Evolutionary conservation across 2,888 invertebrate genomes (phyloP), one percentile per base, ranked within the genome.

Genomic region (Malthinus seriepunctatus): DNA sequence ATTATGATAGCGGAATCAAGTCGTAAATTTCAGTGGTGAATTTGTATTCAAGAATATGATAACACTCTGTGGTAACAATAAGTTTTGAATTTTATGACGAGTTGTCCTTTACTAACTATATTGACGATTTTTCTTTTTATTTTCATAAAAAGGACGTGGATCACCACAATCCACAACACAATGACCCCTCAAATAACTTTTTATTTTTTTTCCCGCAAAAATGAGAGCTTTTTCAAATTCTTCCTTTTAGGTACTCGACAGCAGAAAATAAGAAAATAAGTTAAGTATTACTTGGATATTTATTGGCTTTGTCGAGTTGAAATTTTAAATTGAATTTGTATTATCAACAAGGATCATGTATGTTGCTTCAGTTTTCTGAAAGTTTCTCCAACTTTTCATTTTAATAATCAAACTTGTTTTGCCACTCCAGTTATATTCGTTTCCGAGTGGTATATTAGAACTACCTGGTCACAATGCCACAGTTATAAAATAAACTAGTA

Each of bases 21-120:
- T 60, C 60, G 59, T 64, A 61, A 64, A 63, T 64, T 64, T 64
- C 62, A 54, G 53, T 48, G 56, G 56, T 53, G 64, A 64, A 64
- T 64, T 64, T 63, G 59, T 64, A 64, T 63, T 52, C 58, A 53
- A 45, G 52, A 58, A 63, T 60, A 60, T 55, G 64, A 64, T 64
- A 62, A 62, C 54, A 57, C 62, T 61, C 57, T 51, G 35, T 60
- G 50, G 54, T 51, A 47, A 64, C 64, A 60, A 60, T 62, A 62
- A 62, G 57, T 60, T 49, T 45, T 60, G 56, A 45, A 33, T 54
- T 61, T 61, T 56, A 61, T 51, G 57, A 49, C 53, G 53, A 57
- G 51, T 50, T 61, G 61, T 54, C 56, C 56, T 61, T 45, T 60
- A 46, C 54, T 45, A 61, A 56, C 51, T 61, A 38, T 45, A 56